These are phyloP conservation scores for Sphyrna mokarran DNA, from an alignment of 2,113 vertebrate species.

Conservation along the genomic window DNA sequence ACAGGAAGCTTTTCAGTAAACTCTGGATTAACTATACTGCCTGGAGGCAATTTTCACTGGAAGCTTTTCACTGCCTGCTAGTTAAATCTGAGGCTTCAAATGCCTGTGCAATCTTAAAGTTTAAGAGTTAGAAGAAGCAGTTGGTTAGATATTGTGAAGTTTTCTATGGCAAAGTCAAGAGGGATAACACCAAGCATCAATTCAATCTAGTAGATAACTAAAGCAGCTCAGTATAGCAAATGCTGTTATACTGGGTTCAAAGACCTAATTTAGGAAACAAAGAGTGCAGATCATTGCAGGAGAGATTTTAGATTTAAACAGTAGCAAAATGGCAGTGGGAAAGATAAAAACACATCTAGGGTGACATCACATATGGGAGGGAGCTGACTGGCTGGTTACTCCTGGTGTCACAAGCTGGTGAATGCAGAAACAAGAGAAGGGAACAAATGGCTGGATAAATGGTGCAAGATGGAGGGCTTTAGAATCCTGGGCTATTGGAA, in stretches of 20 bases:
- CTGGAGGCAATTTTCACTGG: too few relatives aligned
- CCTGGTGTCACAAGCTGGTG: too few relatives aligned
- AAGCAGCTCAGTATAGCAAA: neutral
- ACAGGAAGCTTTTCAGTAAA: neutral
- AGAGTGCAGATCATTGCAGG: neutral
- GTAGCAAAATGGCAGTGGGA: too few relatives aligned
- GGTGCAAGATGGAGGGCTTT: too few relatives aligned
- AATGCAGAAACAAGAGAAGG: too few relatives aligned
- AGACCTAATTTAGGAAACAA: neutral
- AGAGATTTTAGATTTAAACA: too few relatives aligned
- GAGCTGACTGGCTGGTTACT: too few relatives aligned
- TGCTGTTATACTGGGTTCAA: neutral
- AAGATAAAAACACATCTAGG: too few relatives aligned
- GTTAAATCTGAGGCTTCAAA: neutral
- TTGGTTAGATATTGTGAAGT: neutral
- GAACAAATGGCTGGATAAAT: too few relatives aligned
- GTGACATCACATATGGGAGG: too few relatives aligned
- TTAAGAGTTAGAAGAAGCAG: neutral
- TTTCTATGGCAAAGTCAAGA: neutral
- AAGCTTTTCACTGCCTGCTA: neutral
- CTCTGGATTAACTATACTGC: neutral
- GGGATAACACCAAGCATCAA: neutral
- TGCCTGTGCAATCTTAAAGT: neutral
- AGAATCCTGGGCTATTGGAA: too few relatives aligned
- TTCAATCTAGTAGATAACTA: neutral